phyloP scores from a whole-genome alignment of 2,888 invertebrate genomes.

The Mesorhabditis sp. region DNA sequence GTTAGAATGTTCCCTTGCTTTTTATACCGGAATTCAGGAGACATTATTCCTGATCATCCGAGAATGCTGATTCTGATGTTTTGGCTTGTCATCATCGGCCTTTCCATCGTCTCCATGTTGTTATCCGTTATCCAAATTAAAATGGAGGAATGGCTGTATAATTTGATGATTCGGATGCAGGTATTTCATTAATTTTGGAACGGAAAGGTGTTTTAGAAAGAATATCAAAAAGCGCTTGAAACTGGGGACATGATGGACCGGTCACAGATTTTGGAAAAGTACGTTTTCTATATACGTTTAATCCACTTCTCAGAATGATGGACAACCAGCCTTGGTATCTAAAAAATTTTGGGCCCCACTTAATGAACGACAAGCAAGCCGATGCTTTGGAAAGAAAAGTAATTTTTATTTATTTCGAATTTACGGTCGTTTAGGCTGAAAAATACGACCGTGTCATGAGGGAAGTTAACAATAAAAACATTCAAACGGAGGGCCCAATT shows the following conservation, averaged over 20 bases:
- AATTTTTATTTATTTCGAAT: not conserved
- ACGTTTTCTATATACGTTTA: not conserved
- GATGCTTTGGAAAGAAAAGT: conserved; percentile 8
- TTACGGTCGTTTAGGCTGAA: conserved; percentile 30
- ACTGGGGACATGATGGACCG: conserved; percentile 28
- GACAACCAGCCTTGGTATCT: not conserved
- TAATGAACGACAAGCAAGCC: not conserved
- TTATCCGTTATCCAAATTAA: conserved; percentile 79
- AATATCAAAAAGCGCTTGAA: conserved; percentile 46
- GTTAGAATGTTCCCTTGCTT: conserved; percentile 38
- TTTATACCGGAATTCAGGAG: conserved; percentile 35
- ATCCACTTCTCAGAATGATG: not conserved
- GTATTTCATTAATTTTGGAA: conserved; percentile 62
- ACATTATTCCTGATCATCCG: conserved; percentile 69
- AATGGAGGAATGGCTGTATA: conserved; percentile 56
- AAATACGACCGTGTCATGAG: conserved; percentile 41
- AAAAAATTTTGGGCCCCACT: not conserved
- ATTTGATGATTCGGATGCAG: conserved; percentile 49
- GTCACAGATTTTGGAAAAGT: conserved; percentile 6
- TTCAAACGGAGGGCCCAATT: conserved; percentile 39
- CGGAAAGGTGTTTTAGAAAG: conserved; percentile 30
- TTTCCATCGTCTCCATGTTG: conserved; percentile 92
- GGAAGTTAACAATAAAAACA: conserved; percentile 45
- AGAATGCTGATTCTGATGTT: conserved; percentile 85
- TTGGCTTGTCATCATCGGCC: conserved; percentile 85